phyloP scores from a whole-genome alignment of 2,888 invertebrate genomes.

The Neoascia interrupta region DNA sequence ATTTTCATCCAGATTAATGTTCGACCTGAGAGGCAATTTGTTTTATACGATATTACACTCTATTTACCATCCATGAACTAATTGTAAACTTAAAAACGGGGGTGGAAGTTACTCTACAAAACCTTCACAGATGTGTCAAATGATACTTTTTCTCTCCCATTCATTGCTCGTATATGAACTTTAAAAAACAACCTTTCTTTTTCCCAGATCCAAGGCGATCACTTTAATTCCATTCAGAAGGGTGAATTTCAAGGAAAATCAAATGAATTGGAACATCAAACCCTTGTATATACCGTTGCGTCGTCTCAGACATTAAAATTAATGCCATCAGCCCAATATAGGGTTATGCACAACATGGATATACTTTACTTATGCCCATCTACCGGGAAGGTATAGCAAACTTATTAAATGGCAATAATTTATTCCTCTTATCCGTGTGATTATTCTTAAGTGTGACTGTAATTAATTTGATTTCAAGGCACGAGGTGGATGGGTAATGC shows the following conservation, averaged over 20 bases:
- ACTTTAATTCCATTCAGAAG: conserved; percentile 54
- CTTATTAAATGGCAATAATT: conserved; percentile 70
- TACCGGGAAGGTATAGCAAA: conserved; percentile 10
- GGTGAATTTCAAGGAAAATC: conserved; percentile 46
- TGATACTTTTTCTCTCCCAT: conserved; percentile 16
- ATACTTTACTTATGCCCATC: neutral
- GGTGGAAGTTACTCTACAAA: conserved; percentile 41
- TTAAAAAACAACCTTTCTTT: conserved; percentile 4
- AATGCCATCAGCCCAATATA: conserved; percentile 55
- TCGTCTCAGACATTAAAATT: conserved; percentile 60
- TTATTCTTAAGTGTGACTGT: conserved; percentile 59
- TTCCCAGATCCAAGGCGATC: conserved; percentile 37
- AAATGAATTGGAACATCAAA: conserved; percentile 62
- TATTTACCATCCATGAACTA: conserved; percentile 50
- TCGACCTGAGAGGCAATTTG: conserved; percentile 61
- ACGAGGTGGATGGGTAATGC: conserved; percentile 10
- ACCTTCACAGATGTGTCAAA: conserved; percentile 65
- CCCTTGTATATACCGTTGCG: conserved; percentile 43
- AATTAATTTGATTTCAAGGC: conserved; percentile 64
- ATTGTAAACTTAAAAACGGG: conserved; percentile 38
- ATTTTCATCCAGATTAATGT: conserved; percentile 58
- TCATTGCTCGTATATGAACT: neutral
- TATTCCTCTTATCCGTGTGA: conserved; percentile 66
- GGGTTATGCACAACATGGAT: conserved; percentile 34
- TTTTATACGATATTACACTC: conserved; percentile 65